Conservation (phyloP, 23 tunicate species). For the Botrylloides violaceus region DNA sequence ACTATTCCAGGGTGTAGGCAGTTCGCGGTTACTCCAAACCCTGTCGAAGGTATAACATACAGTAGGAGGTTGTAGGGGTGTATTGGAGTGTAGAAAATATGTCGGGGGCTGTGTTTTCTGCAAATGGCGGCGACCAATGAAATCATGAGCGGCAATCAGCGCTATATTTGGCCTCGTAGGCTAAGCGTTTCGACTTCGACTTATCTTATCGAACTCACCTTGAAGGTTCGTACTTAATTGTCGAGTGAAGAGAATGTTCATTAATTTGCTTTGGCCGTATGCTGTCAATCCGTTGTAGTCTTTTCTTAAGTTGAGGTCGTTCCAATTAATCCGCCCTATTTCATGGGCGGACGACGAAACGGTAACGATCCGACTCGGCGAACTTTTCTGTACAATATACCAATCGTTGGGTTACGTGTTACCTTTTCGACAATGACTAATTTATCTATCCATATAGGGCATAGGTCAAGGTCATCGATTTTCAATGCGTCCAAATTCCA, state of each 20-base stretch:
- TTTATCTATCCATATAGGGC: too few relatives aligned
- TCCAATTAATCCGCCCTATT: slow-evolving; percentile 1
- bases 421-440: too few relatives aligned
- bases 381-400: background rate
- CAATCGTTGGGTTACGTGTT: background rate
- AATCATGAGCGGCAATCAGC: too few relatives aligned
- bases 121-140: too few relatives aligned
- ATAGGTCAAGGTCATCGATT: too few relatives aligned
- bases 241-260: slow-evolving; percentile 18
- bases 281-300: slow-evolving; percentile 4
- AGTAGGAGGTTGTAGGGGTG: too few relatives aligned
- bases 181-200: too few relatives aligned
- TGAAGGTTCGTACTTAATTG: slow-evolving; percentile 7
- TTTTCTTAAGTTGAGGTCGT: slow-evolving; percentile 3
- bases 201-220: too few relatives aligned
- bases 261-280: slow-evolving; percentile 17
- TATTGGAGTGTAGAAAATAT: too few relatives aligned
- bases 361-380: slow-evolving; percentile 16
- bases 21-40: slow-evolving; percentile 18
- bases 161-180: too few relatives aligned
- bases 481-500: too few relatives aligned
- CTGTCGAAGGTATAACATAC: background rate
- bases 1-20: slow-evolving; percentile 37
- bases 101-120: too few relatives aligned
- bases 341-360: slow-evolving; percentile 6